Evolutionary conservation across 2,888 invertebrate genomes (phyloP).

Genomic region (Acanthosepion lycidas): DNA sequence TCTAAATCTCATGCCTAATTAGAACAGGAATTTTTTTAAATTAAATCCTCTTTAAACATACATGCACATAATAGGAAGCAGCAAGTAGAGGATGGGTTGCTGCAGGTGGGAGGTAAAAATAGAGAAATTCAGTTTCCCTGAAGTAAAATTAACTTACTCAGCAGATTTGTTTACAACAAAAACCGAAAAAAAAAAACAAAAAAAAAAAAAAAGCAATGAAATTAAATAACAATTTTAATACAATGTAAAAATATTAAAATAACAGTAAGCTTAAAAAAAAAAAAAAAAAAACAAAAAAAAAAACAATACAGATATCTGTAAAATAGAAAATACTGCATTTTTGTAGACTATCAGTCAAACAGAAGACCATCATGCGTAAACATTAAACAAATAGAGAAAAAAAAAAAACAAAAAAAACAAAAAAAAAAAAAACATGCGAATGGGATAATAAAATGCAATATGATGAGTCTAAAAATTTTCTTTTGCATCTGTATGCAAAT

Average conservation of each 20-base stretch:
- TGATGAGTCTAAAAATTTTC: neutral
- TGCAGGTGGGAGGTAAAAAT: neutral
- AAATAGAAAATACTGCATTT: neutral
- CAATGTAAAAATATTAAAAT: neutral
- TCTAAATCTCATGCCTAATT: constrained; percentile 21
- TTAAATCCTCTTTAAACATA: neutral
- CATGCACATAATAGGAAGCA: neutral
- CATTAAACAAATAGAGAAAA: neutral
- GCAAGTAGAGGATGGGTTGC: neutral
- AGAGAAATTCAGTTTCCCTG: neutral
- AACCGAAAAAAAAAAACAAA: neutral
- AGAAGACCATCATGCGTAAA: neutral
- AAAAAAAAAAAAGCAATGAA: no score
- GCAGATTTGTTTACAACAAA: neutral
- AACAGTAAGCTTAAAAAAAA: neutral
- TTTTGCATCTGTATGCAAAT: constrained; percentile 4
- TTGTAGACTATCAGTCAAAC: neutral
- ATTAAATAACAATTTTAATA: neutral
- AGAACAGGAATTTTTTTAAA: neutral
- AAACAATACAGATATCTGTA: neutral
- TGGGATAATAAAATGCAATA: neutral
- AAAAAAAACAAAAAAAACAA: no score
- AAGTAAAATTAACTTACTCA: neutral
- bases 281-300: no score
- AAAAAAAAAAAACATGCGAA: neutral